Evolutionary conservation across 2,888 invertebrate genomes (phyloP).

Genomic region (Andrena bicolor): DNA sequence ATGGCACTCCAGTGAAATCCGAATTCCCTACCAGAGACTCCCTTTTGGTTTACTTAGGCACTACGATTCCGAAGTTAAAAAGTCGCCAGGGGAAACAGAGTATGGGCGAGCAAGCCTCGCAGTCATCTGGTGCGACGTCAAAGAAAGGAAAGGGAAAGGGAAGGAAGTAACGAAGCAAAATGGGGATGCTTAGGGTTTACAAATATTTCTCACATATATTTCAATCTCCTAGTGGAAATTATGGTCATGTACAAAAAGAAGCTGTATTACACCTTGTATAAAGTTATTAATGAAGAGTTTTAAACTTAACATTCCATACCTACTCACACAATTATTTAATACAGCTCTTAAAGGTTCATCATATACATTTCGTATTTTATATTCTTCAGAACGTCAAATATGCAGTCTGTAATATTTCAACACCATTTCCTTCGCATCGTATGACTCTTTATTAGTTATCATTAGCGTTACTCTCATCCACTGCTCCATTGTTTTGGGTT

Average conservation of each 20-base stretch:
- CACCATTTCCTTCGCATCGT: neutral
- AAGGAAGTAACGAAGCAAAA: constrained; percentile 80
- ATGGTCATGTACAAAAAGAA: constrained; percentile 21
- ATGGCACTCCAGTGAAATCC: constrained; percentile 91
- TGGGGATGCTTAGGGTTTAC: constrained; percentile 7
- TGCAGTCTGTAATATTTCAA: neutral
- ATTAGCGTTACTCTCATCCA: neutral
- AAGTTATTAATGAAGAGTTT: constrained; percentile 12
- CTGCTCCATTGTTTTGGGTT: neutral
- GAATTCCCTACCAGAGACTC: constrained; percentile 92
- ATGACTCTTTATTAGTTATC: neutral
- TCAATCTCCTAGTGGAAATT: neutral
- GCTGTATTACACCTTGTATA: constrained; percentile 41
- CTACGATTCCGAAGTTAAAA: constrained; percentile 96
- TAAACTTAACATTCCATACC: constrained; percentile 13
- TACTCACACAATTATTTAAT: constrained; percentile 22
- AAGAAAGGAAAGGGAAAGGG: constrained; percentile 85
- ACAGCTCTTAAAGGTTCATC: constrained; percentile 18
- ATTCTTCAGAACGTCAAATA: constrained; percentile 1
- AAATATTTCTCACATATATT: constrained; percentile 31
- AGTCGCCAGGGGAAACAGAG: constrained; percentile 88
- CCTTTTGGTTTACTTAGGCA: constrained; percentile 91
- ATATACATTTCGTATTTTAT: neutral
- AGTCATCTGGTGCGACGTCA: constrained; percentile 76
- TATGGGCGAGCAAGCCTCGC: constrained; percentile 81